Base-by-base conservation (phyloP, 2,797 vertebrate genomes). In the Xiphorhynchus erythropygius region DNA sequence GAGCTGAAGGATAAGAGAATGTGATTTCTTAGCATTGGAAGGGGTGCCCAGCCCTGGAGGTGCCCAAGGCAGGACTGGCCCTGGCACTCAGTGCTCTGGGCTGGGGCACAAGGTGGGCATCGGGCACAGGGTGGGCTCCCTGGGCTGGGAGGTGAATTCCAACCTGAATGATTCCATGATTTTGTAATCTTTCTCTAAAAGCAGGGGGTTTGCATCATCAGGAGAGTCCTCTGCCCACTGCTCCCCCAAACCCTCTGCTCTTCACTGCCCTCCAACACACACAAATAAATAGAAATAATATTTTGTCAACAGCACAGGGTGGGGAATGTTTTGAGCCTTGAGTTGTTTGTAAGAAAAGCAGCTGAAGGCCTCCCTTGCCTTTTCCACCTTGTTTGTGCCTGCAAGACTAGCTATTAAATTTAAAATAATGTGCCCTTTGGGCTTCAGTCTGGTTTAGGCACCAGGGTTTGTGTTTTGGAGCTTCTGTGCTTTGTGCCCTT, bases 121-220 rank as follows among this genome's bases (percentile, higher is more conserved):
- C 0, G 0, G 25, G 59, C 60, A 35, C 60, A 37, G n/a, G 1
- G 30, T 8, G 60, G 16, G 24, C 32, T 52, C 1, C 3, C 1
- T 49, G 42, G 1, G 27, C 50, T 33, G 18, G 15, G 30, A 63
- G 41, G 23, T 1, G 12, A 55, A 46, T 24, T 5, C 80, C 68
- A 73, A 0, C 18, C 23, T 28, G 6, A 7, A 4, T 0, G 12
- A 18, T 39, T 2, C 3, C 32, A 41, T 33, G 28, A 5, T 46
- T 53, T n/a, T 18, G 39, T 28, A 23, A 28, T 46, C 14, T n/a
- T 32, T 2, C 41, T 24, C 30, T 12, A 8, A 11, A 24, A 73
- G 32, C n/a, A 22, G n/a, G 23, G n/a, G 35, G 8, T 37, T 49
- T 13, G 12, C 50, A 21, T 59, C 22, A 13, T 24, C 30, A 21